These are phyloP conservation scores for Osmerus mordax DNA, from an alignment of 2,113 vertebrate genomes.

Conservation along the genomic window DNA sequence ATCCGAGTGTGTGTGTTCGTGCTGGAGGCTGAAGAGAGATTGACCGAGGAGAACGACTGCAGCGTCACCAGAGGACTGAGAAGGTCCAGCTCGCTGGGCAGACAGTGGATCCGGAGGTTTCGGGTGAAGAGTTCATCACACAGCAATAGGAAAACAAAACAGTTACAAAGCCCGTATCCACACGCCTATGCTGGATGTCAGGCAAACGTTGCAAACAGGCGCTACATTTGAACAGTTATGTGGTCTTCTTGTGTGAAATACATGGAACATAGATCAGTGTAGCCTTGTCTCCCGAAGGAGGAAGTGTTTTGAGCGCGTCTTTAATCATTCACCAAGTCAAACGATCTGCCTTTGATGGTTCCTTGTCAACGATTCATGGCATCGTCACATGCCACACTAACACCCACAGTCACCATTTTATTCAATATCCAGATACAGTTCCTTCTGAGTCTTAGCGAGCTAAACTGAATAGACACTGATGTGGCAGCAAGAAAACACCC, in stretches of 20 bases:
- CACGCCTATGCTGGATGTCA: constrained; percentile 30
- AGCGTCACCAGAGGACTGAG: constrained; percentile 9
- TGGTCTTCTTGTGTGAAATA: neutral
- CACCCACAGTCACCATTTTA: constrained; percentile 44
- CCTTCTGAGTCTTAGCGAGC: constrained; percentile 32
- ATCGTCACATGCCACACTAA: constrained; percentile 37
- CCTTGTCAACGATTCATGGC: neutral
- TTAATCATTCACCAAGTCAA: neutral
- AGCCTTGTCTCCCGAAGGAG: neutral
- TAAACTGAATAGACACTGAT: constrained; percentile 54
- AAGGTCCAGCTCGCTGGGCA: neutral
- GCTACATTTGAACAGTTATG: constrained; percentile 37
- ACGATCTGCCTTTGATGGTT: too few relatives aligned
- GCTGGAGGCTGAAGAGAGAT: neutral
- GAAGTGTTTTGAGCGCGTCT: neutral
- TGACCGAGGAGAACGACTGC: constrained; percentile 1
- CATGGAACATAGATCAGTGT: neutral
- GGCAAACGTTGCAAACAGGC: constrained; percentile 40
- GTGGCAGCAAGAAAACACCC: constrained; percentile 57
- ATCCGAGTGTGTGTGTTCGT: too few relatives aligned
- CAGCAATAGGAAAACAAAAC: constrained; percentile 29
- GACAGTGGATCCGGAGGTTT: constrained; percentile 15
- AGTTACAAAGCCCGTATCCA: constrained; percentile 30
- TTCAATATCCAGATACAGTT: constrained; percentile 38
- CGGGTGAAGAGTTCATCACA: constrained; percentile 36